Conservation (phyloP, 2,113 vertebrate species). For the Glaucidium brasilianum region DNA sequence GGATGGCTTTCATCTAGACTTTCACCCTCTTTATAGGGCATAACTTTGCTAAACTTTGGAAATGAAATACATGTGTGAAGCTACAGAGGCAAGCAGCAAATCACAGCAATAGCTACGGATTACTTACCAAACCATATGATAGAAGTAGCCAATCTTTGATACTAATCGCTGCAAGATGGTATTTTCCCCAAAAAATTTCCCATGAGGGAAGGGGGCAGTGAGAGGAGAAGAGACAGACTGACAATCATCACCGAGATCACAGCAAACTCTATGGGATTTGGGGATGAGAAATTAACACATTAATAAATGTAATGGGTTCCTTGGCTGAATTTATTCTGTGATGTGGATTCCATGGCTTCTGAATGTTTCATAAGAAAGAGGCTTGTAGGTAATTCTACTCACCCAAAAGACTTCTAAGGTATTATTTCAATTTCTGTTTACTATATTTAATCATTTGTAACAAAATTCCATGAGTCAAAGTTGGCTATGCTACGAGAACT, state of each 20-base stretch:
- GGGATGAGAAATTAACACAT: neutral
- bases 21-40: conserved; percentile 59
- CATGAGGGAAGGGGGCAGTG: neutral
- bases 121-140: conserved; percentile 43
- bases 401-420: neutral
- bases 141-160: conserved; percentile 41
- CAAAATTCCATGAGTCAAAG: neutral
- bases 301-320: neutral
- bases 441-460: neutral
- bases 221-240: neutral
- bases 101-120: conserved; percentile 24
- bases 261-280: neutral
- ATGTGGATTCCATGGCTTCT: neutral
- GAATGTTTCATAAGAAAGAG: neutral
- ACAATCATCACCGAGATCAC: neutral
- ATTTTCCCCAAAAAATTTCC: neutral
- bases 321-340: neutral
- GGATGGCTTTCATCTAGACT: conserved; percentile 59
- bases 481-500: neutral
- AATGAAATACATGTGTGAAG: conserved; percentile 69
- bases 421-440: neutral
- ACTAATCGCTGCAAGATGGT: conserved; percentile 57
- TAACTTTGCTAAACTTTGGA: conserved; percentile 62
- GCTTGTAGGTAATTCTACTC: neutral
- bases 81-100: conserved; percentile 47